These are phyloP conservation scores for Camponotus vicinus DNA, from an alignment of 1,140 invertebrate genomes.

Conservation along the genomic window DNA sequence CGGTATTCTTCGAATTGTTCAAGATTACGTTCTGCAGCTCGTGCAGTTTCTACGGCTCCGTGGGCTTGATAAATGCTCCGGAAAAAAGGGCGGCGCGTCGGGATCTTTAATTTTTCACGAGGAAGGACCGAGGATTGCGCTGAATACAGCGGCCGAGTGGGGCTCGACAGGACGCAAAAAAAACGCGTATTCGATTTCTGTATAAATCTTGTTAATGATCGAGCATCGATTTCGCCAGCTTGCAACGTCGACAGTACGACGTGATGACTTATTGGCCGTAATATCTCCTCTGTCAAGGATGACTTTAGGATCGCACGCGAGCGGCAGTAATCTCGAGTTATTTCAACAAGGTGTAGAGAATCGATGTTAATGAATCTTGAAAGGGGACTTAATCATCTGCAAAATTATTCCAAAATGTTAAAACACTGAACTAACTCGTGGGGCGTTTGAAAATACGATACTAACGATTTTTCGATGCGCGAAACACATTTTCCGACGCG, in stretches of 20 bases:
- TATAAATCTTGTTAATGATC: conserved; percentile 74
- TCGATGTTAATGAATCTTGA: conserved; percentile 25
- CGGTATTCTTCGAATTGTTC: conserved; percentile 80
- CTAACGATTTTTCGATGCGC: conserved; percentile 13
- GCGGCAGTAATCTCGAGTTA: conserved; percentile 16
- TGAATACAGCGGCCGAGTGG: conserved; percentile 63
- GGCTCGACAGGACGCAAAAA: conserved; percentile 29
- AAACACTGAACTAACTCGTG: neutral
- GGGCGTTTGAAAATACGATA: conserved; percentile 1
- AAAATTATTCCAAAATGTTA: neutral
- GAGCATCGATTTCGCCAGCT: conserved; percentile 69
- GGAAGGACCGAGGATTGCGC: conserved; percentile 54
- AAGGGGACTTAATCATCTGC: neutral
- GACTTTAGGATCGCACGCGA: neutral
- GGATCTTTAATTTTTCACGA: conserved; percentile 80
- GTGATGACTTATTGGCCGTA: conserved; percentile 48
- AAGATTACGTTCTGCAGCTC: conserved; percentile 81
- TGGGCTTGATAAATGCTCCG: conserved; percentile 80
- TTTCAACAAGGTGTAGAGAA: conserved; percentile 16
- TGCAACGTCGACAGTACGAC: conserved; percentile 43
- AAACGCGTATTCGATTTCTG: conserved; percentile 46
- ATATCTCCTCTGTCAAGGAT: conserved; percentile 26
- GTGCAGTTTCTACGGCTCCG: conserved; percentile 77
- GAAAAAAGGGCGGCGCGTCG: conserved; percentile 71
- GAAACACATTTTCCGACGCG: neutral